Evolutionary conservation across 2,797 vertebrate genomes (phyloP).

Genomic region (Synaphobranchus kaupii): DNA sequence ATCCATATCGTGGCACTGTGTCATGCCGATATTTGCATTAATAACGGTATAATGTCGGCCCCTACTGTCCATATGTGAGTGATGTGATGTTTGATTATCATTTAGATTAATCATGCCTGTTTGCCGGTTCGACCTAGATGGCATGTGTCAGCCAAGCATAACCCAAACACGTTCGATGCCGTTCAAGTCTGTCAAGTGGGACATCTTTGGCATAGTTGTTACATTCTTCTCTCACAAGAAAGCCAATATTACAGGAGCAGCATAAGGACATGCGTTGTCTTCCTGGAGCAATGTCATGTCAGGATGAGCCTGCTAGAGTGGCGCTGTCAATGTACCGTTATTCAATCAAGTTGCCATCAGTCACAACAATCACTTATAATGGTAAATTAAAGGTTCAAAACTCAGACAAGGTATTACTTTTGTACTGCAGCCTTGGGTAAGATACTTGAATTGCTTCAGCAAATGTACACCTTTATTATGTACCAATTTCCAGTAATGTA

Average conservation of each 20-base stretch:
- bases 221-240: neutral
- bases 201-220: neutral
- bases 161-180: neutral
- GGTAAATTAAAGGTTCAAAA: neutral
- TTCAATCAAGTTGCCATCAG: neutral
- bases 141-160: neutral
- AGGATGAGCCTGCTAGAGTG: neutral
- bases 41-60: too few species aligned
- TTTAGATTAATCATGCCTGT: neutral
- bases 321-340: neutral
- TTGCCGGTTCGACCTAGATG: neutral
- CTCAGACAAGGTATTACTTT: neutral
- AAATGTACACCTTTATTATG: neutral
- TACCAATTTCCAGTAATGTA: neutral
- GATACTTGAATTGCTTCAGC: neutral
- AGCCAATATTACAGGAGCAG: neutral
- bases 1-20: too few species aligned
- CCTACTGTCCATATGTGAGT: too few species aligned
- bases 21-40: too few species aligned
- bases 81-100: too few species aligned
- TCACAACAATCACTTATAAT: neutral
- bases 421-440: neutral
- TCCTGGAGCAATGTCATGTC: neutral
- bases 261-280: neutral
- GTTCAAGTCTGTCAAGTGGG: slow-evolving; percentile 1